phyloP scores from a whole-genome alignment of 2,797 vertebrate genomes.

The Semaprochilodus insignis region DNA sequence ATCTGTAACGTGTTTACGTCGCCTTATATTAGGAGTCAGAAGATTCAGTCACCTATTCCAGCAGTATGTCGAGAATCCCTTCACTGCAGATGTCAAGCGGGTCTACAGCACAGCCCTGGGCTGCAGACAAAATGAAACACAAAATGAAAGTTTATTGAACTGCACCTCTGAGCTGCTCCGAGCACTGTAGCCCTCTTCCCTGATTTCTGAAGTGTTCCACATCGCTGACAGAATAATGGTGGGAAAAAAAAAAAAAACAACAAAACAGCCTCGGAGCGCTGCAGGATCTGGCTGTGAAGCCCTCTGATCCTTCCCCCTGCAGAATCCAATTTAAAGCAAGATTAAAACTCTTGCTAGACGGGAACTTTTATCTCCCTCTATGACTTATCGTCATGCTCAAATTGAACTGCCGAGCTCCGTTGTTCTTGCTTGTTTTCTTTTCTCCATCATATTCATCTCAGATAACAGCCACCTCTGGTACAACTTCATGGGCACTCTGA shows the following conservation, averaged over 20 bases:
- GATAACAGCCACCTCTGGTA: constrained; percentile 21
- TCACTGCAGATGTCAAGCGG: constrained; percentile 49
- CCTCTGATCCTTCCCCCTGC: constrained; percentile 36
- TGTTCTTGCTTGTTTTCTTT: constrained; percentile 29
- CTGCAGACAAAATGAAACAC: constrained; percentile 63
- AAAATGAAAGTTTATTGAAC: constrained; percentile 71
- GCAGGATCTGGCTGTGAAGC: constrained; percentile 49
- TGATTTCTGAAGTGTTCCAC: constrained; percentile 64
- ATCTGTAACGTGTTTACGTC: background rate
- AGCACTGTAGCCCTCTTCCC: constrained; percentile 50
- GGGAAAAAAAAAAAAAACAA: constrained; percentile 49
- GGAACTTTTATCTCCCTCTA: constrained; percentile 40
- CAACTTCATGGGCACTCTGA: background rate
- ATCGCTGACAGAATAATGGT: constrained; percentile 64
- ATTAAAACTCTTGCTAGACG: constrained; percentile 54
- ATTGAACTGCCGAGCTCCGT: constrained; percentile 31
- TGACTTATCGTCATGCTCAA: constrained; percentile 29
- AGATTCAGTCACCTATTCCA: constrained; percentile 22
- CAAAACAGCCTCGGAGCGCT: constrained; percentile 49
- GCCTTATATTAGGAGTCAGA: background rate
- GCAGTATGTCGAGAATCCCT: constrained; percentile 45
- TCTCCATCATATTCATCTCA: constrained; percentile 6
- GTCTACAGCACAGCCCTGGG: constrained; percentile 58
- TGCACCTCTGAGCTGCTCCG: constrained; percentile 59
- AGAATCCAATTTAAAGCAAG: constrained; percentile 55